These are phyloP conservation scores for Bombus pascuorum DNA, from an alignment of 1,140 invertebrate genomes.

Conservation along the genomic window DNA sequence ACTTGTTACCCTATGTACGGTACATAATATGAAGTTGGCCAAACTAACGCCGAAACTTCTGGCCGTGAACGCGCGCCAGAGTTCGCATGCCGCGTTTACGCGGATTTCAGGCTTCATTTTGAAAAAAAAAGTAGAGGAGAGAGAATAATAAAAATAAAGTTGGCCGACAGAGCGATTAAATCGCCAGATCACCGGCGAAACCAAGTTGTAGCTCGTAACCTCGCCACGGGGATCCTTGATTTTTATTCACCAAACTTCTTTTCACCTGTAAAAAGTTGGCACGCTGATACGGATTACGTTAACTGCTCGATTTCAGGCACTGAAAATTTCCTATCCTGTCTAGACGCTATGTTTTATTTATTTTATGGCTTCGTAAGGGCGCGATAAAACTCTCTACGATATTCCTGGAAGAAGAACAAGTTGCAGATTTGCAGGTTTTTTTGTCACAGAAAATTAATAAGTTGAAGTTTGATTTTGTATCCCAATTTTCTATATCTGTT, in stretches of 20 bases:
- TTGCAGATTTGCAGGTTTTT: background rate
- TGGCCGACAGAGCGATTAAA: conserved; percentile 10
- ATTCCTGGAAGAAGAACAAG: background rate
- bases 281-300: background rate
- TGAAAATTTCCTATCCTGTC: background rate
- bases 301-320: background rate
- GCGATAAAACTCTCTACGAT: background rate
- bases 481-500: too few species aligned
- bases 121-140: background rate
- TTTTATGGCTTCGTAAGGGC: background rate
- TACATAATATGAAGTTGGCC: conserved; percentile 65
- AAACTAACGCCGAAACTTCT: conserved; percentile 58
- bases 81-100: conserved; percentile 35
- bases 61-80: conserved; percentile 21
- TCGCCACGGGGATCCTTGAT: background rate
- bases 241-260: conserved; percentile 6
- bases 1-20: conserved; percentile 62
- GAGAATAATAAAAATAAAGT: background rate
- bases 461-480: background rate
- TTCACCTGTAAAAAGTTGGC: background rate
- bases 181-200: background rate
- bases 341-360: background rate
- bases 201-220: background rate
- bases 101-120: conserved; percentile 10
- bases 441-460: background rate